Percentiles rank a stretch among this genome's conserved stretches.
phyloP scores from a whole-genome alignment of 92 coral and sea anemone species.

The Desmophyllum pertusum region DNA sequence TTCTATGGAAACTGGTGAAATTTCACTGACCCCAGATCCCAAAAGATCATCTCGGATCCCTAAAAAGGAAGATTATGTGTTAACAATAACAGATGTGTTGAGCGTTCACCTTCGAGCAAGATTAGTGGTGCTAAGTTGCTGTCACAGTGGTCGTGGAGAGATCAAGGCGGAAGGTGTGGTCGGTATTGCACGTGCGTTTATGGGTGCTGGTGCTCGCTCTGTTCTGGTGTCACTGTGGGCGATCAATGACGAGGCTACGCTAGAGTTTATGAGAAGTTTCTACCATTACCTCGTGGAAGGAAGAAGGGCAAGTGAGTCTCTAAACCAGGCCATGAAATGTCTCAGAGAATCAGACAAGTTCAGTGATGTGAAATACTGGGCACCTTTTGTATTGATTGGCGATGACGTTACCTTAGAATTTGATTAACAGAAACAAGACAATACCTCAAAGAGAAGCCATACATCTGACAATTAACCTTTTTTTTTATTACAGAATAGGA shows the following conservation, averaged over 20 bases:
- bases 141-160: constrained; percentile 30
- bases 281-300: constrained; percentile 1
- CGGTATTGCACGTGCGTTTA: constrained; percentile 5
- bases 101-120: constrained; percentile 4
- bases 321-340: constrained; percentile 9
- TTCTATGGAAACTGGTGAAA: constrained; percentile 32
- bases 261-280: constrained; percentile 14
- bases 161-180: constrained; percentile 30
- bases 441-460: too few species aligned
- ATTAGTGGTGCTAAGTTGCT: constrained; percentile 39
- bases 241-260: constrained; percentile 12
- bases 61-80: constrained; percentile 17
- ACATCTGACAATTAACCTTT: too few species aligned
- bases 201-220: constrained; percentile 14
- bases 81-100: constrained; percentile 27
- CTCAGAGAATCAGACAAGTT: constrained; percentile 11
- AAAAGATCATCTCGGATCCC: not conserved
- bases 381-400: constrained; percentile 12
- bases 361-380: constrained; percentile 12
- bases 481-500: too few species aligned
- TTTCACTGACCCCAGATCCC: constrained; percentile 19
- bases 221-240: constrained; percentile 10
- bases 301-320: constrained; percentile 1
- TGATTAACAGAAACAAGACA: too few species aligned
- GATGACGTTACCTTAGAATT: constrained; percentile 8